Percentiles rank a stretch among this genome's conserved stretches.
phyloP scores from a whole-genome alignment of 2,888 invertebrate genomes.

The Autographa gamma region DNA sequence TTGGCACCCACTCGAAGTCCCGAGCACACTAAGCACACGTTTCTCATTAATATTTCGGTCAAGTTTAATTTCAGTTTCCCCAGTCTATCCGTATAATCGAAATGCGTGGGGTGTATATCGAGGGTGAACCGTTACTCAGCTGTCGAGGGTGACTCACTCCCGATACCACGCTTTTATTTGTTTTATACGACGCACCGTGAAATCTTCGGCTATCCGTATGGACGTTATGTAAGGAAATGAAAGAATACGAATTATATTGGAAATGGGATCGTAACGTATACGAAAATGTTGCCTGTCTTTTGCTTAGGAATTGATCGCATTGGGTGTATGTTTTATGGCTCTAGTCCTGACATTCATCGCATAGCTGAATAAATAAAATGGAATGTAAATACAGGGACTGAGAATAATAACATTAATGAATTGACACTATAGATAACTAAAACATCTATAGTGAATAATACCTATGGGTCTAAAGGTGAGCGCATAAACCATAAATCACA shows the following conservation, averaged over 20 bases:
- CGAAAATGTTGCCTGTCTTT: slow-evolving; percentile 23
- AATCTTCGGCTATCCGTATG: slow-evolving; percentile 48
- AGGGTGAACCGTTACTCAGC: slow-evolving; percentile 60
- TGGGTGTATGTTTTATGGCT: not conserved
- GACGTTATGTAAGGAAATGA: slow-evolving; percentile 44
- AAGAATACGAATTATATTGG: slow-evolving; percentile 43
- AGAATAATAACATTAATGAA: slow-evolving; percentile 13
- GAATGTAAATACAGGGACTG: too few relatives aligned
- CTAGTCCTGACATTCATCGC: not conserved
- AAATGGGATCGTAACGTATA: slow-evolving; percentile 31
- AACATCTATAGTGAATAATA: slow-evolving; percentile 67
- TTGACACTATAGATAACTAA: slow-evolving; percentile 64
- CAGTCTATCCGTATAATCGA: slow-evolving; percentile 27
- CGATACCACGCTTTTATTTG: slow-evolving; percentile 55
- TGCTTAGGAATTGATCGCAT: slow-evolving; percentile 7
- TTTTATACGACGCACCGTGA: slow-evolving; percentile 60
- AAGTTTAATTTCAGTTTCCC: slow-evolving; percentile 57
- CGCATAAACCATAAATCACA: slow-evolving; percentile 73
- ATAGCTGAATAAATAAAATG: too few relatives aligned
- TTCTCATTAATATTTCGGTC: slow-evolving; percentile 49
- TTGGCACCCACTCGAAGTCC: not conserved
- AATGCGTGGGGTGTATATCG: slow-evolving; percentile 48
- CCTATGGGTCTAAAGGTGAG: slow-evolving; percentile 59
- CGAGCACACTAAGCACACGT: not conserved
- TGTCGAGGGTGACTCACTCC: slow-evolving; percentile 59